Evolutionary conservation across 2,888 invertebrate species (phyloP), one percentile per base, ranked within the genome.

Genomic region (Crocallis elinguaria): DNA sequence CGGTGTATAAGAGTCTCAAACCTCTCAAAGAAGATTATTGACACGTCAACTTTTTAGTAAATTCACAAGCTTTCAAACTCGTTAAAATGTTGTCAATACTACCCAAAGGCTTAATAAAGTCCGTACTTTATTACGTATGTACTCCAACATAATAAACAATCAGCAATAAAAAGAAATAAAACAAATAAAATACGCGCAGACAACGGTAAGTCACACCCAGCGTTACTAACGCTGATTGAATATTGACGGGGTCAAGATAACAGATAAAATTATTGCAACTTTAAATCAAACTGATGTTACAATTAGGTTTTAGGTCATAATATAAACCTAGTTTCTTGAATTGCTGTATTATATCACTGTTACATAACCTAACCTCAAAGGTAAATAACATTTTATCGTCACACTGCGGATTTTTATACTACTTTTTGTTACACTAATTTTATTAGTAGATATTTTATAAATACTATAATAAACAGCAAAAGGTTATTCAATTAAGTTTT

Each of bases 301-400:
- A 23, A 11, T 43, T 16, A 30, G 30, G 23, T 19, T 44, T 29
- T 39, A 35, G 27, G 33, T 37, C 25, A 25, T 44, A 27, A 39
- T 39, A 48, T 16, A 52, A 48, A 51, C 16, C 46, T 50, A 62
- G 52, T 33, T 44, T 35, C 57, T 52, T 58, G 43, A 56, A 17
- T 16, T 32, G 17, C 36, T 25, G 41, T 49, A 45, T 62, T 62
- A 71, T 71, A 78, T 62, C 69, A 73, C 65, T 77, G 77, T 88
- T 89, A 88, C 87, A 88, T 88, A 88, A 89, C 83, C 75, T 83
- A 83, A 86, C 82, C 82, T 82, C 78, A 76, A 75, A 66, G 54
- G 44, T 58, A 72, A 46, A 58, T 64, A 75, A 76, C 69, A 63
- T 53, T 52, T 71, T 53, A 79, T 79, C 79, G 80, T 79, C 82